Evolutionary conservation across 1,140 invertebrate species (phyloP).

Genomic region (Heliconius nattereri): DNA sequence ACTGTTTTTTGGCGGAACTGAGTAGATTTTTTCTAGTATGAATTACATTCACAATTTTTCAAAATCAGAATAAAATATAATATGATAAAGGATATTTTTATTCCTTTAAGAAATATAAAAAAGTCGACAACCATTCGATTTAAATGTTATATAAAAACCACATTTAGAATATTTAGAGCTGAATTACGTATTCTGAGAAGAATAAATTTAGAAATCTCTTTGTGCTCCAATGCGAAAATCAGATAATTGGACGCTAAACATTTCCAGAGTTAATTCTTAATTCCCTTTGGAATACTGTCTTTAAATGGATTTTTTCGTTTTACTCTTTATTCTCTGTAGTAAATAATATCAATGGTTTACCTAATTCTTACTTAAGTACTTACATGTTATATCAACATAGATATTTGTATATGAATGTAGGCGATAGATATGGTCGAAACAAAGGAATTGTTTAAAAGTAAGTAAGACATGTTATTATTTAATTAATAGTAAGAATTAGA

Average conservation of each 20-base stretch:
- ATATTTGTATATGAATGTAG: too few species aligned
- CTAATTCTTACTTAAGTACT: not conserved
- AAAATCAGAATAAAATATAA: too few species aligned
- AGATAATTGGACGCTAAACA: conserved; percentile 19
- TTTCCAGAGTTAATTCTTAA: conserved; percentile 3
- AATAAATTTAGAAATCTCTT: conserved; percentile 19
- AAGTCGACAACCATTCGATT: too few species aligned
- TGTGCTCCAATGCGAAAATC: conserved; percentile 8
- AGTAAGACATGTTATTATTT: too few species aligned
- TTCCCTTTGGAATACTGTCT: not conserved
- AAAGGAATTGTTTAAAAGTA: too few species aligned
- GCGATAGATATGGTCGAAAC: too few species aligned
- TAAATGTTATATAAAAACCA: not conserved
- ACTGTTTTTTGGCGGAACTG: not conserved
- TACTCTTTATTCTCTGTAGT: not conserved
- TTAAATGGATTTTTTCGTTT: not conserved
- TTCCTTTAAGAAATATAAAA: too few species aligned
- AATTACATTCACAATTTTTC: too few species aligned
- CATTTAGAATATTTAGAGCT: conserved; percentile 12
- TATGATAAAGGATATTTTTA: too few species aligned
- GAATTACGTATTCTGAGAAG: conserved; percentile 7
- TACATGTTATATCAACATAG: too few species aligned
- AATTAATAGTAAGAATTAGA: too few species aligned
- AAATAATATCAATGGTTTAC: not conserved
- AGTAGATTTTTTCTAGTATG: too few species aligned